Evolutionary conservation across 2,113 vertebrate genomes (phyloP).

Genomic region (Mesitornis unicolor): DNA sequence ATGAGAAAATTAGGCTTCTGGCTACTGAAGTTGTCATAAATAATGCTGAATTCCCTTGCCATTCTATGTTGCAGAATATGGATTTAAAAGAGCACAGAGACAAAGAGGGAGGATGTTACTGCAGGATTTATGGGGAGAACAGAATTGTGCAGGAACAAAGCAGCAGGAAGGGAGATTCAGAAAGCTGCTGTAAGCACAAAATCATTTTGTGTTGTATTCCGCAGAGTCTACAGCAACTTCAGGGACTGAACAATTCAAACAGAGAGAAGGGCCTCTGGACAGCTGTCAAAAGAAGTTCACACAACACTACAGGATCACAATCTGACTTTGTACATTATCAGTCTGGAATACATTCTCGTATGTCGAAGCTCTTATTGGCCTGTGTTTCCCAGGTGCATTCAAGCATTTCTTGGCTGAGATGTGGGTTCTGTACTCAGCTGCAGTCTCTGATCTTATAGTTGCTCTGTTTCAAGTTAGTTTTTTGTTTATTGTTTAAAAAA

Average conservation of each 20-base stretch:
- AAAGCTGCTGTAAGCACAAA: neutral
- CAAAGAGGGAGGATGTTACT: neutral
- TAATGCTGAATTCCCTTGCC: neutral
- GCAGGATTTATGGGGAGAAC: neutral
- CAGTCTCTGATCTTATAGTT: neutral
- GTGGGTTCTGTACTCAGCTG: rapidly evolving
- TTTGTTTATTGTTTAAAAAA: neutral
- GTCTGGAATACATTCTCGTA: neutral
- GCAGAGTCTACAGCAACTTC: neutral
- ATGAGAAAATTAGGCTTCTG: neutral
- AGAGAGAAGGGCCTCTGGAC: neutral
- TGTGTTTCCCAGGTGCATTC: neutral
- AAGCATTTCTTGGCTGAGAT: neutral
- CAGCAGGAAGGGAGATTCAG: neutral
- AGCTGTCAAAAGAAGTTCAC: neutral
- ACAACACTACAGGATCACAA: neutral
- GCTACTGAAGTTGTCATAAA: neutral
- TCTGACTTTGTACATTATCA: neutral
- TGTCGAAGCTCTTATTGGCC: neutral
- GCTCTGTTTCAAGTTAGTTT: neutral
- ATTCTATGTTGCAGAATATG: neutral
- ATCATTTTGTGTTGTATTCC: neutral
- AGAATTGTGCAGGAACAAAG: neutral
- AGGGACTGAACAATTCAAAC: neutral
- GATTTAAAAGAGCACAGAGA: neutral